A percentile compares a stretch with the other conserved stretches of the same genome.
Evolutionary conservation across 2,113 vertebrate genomes (phyloP).

Genomic region (Phaethornis superciliosus): DNA sequence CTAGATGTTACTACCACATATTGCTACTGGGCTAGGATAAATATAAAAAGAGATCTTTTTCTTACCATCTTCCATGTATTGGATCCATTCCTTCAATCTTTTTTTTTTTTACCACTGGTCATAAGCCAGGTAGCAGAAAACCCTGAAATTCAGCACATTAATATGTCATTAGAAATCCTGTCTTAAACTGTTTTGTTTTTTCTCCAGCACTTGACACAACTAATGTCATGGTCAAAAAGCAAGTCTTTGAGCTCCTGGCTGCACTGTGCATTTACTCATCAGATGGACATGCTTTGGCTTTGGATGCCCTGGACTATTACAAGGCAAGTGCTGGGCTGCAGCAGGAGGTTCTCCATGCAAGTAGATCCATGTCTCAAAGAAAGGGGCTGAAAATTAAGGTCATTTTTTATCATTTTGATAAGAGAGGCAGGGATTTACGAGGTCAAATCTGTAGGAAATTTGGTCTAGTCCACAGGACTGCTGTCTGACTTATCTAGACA

Average conservation of each 20-base stretch:
- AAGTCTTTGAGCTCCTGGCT: conserved; percentile 95
- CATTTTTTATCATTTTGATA: not conserved
- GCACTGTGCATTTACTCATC: conserved; percentile 93
- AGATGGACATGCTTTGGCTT: conserved; percentile 86
- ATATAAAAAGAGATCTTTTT: not conserved
- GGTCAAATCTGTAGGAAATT: not conserved
- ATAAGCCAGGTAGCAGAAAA: not conserved
- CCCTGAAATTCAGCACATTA: not conserved
- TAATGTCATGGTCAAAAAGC: conserved; percentile 98
- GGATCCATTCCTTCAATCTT: not conserved
- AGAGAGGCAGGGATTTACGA: not conserved
- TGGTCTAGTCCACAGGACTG: not conserved
- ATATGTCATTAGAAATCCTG: not conserved
- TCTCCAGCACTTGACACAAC: conserved; percentile 92
- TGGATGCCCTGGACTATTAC: conserved; percentile 95
- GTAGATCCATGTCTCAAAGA: not conserved
- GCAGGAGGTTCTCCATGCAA: not conserved
- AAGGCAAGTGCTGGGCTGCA: conserved; percentile 80
- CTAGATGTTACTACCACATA: not conserved
- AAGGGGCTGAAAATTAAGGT: not conserved
- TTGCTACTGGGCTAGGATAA: not conserved
- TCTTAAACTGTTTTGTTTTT: not conserved
- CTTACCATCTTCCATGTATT: not conserved
- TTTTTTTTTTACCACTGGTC: not conserved
- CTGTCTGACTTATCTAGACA: not conserved